Base-by-base conservation (phyloP, 2,113 vertebrate species). In the Alligator sinensis region DNA sequence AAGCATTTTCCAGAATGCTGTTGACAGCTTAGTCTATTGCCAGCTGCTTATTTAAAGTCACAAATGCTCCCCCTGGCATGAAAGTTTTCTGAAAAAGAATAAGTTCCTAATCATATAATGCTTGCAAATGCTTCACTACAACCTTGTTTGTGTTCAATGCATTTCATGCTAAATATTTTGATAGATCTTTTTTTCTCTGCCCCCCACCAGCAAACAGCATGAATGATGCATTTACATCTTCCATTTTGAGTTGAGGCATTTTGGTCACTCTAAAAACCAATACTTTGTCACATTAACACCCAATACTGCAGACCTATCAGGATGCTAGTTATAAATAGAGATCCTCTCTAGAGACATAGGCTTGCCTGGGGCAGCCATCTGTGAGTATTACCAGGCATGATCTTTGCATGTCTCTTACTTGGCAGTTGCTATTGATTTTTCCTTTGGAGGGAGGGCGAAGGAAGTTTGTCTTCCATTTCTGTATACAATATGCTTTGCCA, bases 231-330 rank as follows among this genome's bases (percentile, higher is more conserved):
- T 91, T 72, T 92, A 87, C 78, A 47, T 92, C 92, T 97, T 97
- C 93, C 95, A 75, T 47, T 93, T 87, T 14, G 21, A 91, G 94
- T 93, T 95, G 87, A 96, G 95, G 93, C 91, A 95, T 94, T 93
- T 91, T 89, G 91, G 84, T 0, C 2, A 87, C 85, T 95, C 92
- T 95, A 96, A 95, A 97, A 97, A 97, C 87, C 95, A 97, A 86
- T 91, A 89, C 95, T 92, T 94, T 95, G 93, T 96, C 97, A 97
- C 96, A 97, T 97, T 97, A 98, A 93, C 97, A 96, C 97, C 92
- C 84, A 57, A 60, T 83, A 91, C 30, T 47, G 66, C 78, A 18
- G 86, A 87, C 91, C 90, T 94, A 78, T 89, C 6, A 1, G 62
- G n/a, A 75, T 16, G 47, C 12, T 6, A 9, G 15, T 86, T 97